Base-by-base conservation (phyloP, 2,113 vertebrate species). In the Sceloporus tristichus region DNA sequence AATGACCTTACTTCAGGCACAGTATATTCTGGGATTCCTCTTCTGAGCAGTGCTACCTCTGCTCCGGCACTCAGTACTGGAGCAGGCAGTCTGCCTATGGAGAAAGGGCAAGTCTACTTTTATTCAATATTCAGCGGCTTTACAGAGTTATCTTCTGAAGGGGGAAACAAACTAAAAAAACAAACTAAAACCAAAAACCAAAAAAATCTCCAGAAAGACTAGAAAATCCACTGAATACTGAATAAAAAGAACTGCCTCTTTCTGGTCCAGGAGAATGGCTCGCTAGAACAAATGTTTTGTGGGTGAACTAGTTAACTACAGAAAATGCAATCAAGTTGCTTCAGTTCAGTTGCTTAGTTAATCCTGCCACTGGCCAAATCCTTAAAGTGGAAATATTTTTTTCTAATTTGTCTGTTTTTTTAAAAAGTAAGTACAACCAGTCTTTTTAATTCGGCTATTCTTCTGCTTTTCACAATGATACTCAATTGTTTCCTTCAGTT, bases 41-140 rank as follows among this genome's bases (percentile, higher is more conserved):
- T 78, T 86, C 84, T 82, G 79, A 40, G 1, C 66, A 83, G 70
- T 25, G 11, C 56, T 86, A 76, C 62, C 89, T 92, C 87, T 81
- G 29, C 16, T 25, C 11, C 42, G 53, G 9, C 9, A 27, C 27
- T 86, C 70, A 77, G 7, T 34, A 59, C n/a, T 76, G 86, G 82
- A 87, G 89, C 76, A 87, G 89, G 76, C 81, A 87, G 29, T 65
- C 68, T 82, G 77, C 5, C 82, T 74, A 40, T 1, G n/a, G 8
- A 93, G 75, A 27, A 85, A 86, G 0, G 3, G 53, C 18, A 94
- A 91, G 53, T 7, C 38, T 79, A 54, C 9, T 86, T 86, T 77
- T 66, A 91, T 5, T 59, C 27, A 87, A 70, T 84, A 83, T 74
- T 75, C 53, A 91, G 29, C 86, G 85, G 0, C 0, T 6, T 42